Percentiles rank a stretch among this genome's conserved stretches.
Evolutionary conservation across 2,113 vertebrate genomes (phyloP).

Genomic region (Hemiscyllium ocellatum): DNA sequence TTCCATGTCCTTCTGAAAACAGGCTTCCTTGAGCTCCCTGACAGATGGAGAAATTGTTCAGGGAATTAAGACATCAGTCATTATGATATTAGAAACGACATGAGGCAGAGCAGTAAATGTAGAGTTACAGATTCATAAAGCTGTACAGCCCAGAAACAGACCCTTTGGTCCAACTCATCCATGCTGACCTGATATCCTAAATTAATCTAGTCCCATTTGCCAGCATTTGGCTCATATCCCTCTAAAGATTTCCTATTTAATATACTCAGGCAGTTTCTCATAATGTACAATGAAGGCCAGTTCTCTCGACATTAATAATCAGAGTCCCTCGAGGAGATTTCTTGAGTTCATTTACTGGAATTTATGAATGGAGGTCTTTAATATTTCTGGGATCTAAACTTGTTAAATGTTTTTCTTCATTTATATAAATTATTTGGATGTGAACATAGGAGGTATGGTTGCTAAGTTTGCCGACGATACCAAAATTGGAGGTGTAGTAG

Average conservation of each 20-base stretch:
- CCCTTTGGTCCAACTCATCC: too few relatives aligned
- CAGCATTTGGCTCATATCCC: too few relatives aligned
- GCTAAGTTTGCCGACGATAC: too few relatives aligned
- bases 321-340: not conserved
- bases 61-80: not conserved
- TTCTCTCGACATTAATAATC: not conserved
- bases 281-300: not conserved
- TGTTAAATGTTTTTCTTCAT: too few relatives aligned
- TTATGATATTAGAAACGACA: not conserved
- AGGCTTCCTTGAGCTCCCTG: not conserved
- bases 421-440: too few relatives aligned
- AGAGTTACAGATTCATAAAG: too few relatives aligned
- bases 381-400: not conserved
- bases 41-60: not conserved
- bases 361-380: not conserved
- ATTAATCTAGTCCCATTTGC: too few relatives aligned
- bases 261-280: not conserved
- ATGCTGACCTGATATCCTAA: too few relatives aligned
- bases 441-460: too few relatives aligned
- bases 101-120: not conserved
- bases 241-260: too few relatives aligned
- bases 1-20: not conserved
- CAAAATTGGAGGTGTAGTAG: too few relatives aligned
- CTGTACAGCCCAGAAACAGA: too few relatives aligned
- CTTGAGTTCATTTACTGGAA: not conserved